Conservation (phyloP, 2,113 vertebrate genomes). For the Phrynosoma blainvillii region DNA sequence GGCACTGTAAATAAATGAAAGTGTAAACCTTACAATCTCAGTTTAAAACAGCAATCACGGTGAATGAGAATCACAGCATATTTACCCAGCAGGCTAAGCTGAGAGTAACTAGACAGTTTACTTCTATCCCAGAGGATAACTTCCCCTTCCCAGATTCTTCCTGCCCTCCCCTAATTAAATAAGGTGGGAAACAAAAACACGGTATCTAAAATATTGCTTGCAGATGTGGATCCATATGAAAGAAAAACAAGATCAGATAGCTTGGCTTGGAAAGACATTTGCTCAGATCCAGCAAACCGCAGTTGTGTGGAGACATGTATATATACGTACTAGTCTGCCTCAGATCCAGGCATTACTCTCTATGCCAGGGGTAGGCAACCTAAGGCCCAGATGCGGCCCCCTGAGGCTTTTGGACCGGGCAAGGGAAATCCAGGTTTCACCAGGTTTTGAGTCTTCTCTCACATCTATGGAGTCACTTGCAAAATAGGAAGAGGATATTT, state of each 20-base stretch:
- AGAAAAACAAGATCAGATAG: background rate
- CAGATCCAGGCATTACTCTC: background rate
- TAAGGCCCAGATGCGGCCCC: too few species aligned
- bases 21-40: background rate
- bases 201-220: background rate
- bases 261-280: background rate
- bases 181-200: background rate
- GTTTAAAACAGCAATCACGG: background rate
- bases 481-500: too few species aligned
- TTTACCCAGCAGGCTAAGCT: background rate
- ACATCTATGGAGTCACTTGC: too few species aligned
- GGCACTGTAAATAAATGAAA: background rate
- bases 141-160: too few species aligned
- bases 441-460: too few species aligned
- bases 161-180: background rate
- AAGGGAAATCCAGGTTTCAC: too few species aligned
- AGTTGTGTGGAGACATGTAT: background rate
- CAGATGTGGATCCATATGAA: background rate
- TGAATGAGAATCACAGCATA: slow-evolving; percentile 1
- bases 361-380: too few species aligned
- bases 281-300: background rate
- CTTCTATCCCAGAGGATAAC: background rate
- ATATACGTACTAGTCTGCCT: background rate
- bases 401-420: too few species aligned
- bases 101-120: background rate